These are phyloP conservation scores for Agelastica alni DNA, from an alignment of 2,888 invertebrate species.

Conservation along the genomic window DNA sequence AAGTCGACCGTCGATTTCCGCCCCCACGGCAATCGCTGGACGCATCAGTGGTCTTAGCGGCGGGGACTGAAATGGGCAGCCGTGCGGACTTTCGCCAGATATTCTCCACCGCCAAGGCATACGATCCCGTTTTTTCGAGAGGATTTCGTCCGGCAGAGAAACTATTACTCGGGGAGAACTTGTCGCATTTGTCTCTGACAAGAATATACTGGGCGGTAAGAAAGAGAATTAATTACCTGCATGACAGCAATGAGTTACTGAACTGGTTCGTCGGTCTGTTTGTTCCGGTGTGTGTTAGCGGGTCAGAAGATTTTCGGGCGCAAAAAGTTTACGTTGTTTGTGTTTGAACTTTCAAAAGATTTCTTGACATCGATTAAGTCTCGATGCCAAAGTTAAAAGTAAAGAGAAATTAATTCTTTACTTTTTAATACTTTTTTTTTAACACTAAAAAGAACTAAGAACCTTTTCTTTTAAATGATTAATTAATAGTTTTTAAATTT, in stretches of 20 bases:
- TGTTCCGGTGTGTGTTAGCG: conserved; percentile 19
- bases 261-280: conserved; percentile 14
- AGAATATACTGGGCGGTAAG: conserved; percentile 44
- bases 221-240: conserved; percentile 45
- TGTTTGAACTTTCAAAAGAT: background rate
- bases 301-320: conserved; percentile 13
- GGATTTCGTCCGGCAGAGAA: conserved; percentile 38
- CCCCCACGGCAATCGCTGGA: conserved; percentile 18
- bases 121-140: conserved; percentile 39
- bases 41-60: conserved; percentile 21
- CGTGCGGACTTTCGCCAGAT: conserved; percentile 50
- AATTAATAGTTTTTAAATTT: too few relatives aligned
- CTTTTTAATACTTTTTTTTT: too few relatives aligned
- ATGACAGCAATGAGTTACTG: conserved; percentile 33
- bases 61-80: conserved; percentile 42
- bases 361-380: background rate
- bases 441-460: too few relatives aligned
- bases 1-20: conserved; percentile 8
- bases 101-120: conserved; percentile 30
- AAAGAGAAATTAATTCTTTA: too few relatives aligned
- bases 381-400: too few relatives aligned
- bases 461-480: too few relatives aligned
- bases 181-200: conserved; percentile 49
- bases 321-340: conserved; percentile 1
- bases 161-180: conserved; percentile 41